Conservation (phyloP, 1,140 invertebrate species). For the Nasonia longicornis region DNA sequence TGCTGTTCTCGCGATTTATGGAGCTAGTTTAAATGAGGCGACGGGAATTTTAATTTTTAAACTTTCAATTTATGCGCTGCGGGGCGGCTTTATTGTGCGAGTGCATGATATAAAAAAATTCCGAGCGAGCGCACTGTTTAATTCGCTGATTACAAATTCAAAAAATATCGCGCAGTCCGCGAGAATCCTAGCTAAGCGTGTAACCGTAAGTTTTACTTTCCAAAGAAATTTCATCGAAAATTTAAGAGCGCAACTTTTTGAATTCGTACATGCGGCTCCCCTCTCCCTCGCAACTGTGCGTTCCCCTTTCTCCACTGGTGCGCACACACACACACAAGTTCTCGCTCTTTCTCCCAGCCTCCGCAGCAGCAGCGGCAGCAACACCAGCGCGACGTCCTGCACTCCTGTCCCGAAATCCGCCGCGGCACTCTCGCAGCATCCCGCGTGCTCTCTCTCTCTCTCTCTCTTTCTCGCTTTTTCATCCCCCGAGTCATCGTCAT, state of each 20-base stretch:
- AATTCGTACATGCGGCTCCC: not conserved
- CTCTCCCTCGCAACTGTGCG: not conserved
- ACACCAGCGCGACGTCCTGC: not conserved
- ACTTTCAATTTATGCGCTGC: not conserved
- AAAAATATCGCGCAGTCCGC: too few species aligned
- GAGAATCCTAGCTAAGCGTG: too few species aligned
- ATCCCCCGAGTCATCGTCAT: not conserved
- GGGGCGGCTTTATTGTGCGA: not conserved
- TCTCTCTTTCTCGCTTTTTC: not conserved
- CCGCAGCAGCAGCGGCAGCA: not conserved
- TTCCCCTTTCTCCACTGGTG: too few species aligned
- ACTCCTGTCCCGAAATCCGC: constrained; percentile 45
- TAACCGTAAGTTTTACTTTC: too few species aligned
- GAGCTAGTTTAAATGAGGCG: not conserved
- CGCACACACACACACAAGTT: not conserved
- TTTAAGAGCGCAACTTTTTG: too few species aligned
- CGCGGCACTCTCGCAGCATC: constrained; percentile 44
- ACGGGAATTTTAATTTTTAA: not conserved
- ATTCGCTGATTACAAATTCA: not conserved
- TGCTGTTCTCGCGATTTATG: not conserved
- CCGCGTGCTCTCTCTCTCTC: not conserved
- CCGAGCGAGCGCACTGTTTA: not conserved
- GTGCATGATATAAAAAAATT: not conserved
- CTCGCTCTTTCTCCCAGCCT: constrained; percentile 6
- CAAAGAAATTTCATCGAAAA: too few species aligned